Evolutionary conservation across 1,140 invertebrate species (phyloP), one percentile per base, ranked within the genome.

Genomic region (Meteorus sp.): DNA sequence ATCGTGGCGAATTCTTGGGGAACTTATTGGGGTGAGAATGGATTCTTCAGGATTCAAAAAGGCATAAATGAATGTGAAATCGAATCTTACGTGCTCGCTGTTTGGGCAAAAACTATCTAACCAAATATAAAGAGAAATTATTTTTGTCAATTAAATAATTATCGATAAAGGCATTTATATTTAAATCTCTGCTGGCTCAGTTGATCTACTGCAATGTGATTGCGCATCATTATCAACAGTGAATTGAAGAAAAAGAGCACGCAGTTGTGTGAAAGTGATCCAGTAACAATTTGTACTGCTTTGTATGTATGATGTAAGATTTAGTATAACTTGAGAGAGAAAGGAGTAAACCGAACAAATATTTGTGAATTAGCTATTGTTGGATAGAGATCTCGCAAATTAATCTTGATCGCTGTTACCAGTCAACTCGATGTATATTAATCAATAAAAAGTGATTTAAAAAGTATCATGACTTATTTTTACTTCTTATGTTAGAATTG

Each of bases 1-100:
- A 81, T 93, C 65, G 91, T 89, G 19, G 91, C 91, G 37, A 92
- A 97, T 76, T 94, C 92, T 4, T 98, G 95, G 95, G 94, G 95
- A 2, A 63, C 71, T 0, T 77, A 85, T 31, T 98, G 95, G 94
- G 95, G 95, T 5, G 93, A 97, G 74, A 78, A 86, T 43, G 94
- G 93, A 0, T 89, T 86, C 62, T 95, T 96, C 83, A 85, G 85
- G 56, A 94, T 96, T 57, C 64, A 84, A 2, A 84, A 87, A 51
- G 93, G 93, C 55, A 78, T 71, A 17, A 91, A 95, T 74, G 93
- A 95, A 70, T 91, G 90, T 68, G 88, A 88, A 65, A 94, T 95
- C 64, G 94, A 96, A 75, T 85, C 85, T 0, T 95, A 92, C 69
- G 88, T 95, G 1, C 76, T 94, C 6, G 89, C 84, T 11, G 85